Conservation (phyloP, 2,888 invertebrate species). For the Catocala nupta region DNA sequence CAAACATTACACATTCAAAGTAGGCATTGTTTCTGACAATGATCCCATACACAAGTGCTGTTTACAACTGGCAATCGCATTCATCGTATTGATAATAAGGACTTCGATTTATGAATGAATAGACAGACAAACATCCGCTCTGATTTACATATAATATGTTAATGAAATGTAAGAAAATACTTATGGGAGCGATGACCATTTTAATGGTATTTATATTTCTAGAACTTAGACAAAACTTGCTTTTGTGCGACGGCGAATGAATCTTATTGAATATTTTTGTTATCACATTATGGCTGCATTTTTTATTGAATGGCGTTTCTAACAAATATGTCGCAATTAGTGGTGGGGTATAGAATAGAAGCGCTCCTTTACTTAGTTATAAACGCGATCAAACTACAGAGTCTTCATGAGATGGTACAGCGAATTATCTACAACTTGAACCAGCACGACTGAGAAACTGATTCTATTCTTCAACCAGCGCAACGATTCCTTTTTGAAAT, state of each 20-base stretch:
- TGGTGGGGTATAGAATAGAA: too few species aligned
- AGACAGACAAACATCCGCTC: slow-evolving; percentile 28
- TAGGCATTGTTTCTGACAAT: background rate
- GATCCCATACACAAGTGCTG: background rate
- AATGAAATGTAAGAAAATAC: slow-evolving; percentile 30
- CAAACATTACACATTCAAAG: background rate
- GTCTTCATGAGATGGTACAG: too few species aligned
- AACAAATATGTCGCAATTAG: too few species aligned
- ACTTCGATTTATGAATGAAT: slow-evolving; percentile 18
- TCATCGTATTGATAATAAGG: background rate
- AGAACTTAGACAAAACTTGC: slow-evolving; percentile 31
- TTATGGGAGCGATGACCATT: slow-evolving; percentile 42
- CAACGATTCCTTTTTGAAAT: too few species aligned
- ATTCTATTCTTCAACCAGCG: too few species aligned
- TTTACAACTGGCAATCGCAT: slow-evolving; percentile 1
- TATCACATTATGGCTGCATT: background rate
- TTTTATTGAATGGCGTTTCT: background rate
- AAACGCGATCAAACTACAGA: too few species aligned
- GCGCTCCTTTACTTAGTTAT: too few species aligned
- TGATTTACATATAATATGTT: slow-evolving; percentile 33
- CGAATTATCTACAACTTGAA: too few species aligned
- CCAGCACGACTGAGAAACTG: too few species aligned
- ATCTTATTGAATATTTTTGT: slow-evolving; percentile 6
- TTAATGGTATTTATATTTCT: slow-evolving; percentile 31
- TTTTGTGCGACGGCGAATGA: background rate